Percentiles rank a stretch among this genome's conserved stretches.
These are phyloP conservation scores for Masnerella sp. DNA, from an alignment of 2,888 invertebrate species.

Conservation along the genomic window DNA sequence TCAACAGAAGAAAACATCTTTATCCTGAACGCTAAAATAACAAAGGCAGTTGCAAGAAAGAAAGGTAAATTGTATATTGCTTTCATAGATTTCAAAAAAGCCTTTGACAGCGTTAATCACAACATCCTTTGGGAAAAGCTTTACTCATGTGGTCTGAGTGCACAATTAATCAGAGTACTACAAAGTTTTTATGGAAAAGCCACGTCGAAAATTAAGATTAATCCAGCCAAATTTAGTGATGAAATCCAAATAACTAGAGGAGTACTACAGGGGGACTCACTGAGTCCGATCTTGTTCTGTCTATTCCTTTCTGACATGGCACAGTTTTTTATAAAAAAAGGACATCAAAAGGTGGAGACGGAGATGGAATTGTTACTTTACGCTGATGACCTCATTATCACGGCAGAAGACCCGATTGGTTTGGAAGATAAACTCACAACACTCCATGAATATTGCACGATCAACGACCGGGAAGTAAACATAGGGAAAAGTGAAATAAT, in stretches of 20 bases:
- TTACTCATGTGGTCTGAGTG: conserved; percentile 12
- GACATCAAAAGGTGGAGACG: not conserved
- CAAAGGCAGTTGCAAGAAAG: not conserved
- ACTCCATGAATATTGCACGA: conserved; percentile 1
- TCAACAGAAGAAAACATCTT: conserved; percentile 17
- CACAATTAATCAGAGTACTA: not conserved
- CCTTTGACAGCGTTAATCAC: conserved; percentile 24
- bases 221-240: not conserved
- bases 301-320: conserved; percentile 17
- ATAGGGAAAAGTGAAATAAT: conserved; percentile 3
- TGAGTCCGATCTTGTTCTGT: conserved; percentile 39
- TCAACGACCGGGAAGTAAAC: conserved; percentile 20
- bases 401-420: not conserved
- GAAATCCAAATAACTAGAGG: not conserved
- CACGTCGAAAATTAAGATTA: conserved; percentile 1
- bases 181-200: conserved; percentile 18
- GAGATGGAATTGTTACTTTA: conserved; percentile 19
- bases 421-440: conserved; percentile 2
- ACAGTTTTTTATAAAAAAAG: conserved; percentile 7
- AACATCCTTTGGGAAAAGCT: conserved; percentile 25
- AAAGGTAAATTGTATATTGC: conserved; percentile 26
- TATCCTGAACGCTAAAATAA: conserved; percentile 7
- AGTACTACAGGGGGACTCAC: conserved; percentile 22
- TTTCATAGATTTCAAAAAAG: conserved; percentile 20
- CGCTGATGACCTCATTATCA: not conserved